phyloP scores from a whole-genome alignment of 2,113 vertebrate species.

The Ptilonorhynchus violaceus region DNA sequence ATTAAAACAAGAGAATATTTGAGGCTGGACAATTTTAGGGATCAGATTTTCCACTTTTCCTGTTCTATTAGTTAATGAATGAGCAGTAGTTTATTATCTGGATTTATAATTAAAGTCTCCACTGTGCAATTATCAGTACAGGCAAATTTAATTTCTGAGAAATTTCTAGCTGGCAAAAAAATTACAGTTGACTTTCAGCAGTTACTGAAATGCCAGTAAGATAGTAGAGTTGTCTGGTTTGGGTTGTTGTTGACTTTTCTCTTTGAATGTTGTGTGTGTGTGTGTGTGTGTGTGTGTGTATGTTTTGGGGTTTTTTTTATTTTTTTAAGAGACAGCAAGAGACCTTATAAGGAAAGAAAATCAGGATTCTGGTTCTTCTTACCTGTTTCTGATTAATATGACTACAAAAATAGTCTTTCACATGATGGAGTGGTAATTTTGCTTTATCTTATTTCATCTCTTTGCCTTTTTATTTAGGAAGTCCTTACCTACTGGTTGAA shows the following conservation, averaged over 20 bases:
- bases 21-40: not conserved
- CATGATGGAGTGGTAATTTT: not conserved
- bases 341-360: not conserved
- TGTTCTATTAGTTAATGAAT: not conserved
- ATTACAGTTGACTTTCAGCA: not conserved
- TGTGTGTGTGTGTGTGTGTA: not conserved
- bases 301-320: fast-evolving
- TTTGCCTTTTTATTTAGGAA: not conserved
- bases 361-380: not conserved
- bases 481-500: not conserved
- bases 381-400: not conserved
- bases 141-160: not conserved
- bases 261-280: not conserved
- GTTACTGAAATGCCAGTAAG: not conserved
- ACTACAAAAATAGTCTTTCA: not conserved
- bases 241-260: not conserved
- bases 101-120: not conserved
- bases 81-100: not conserved
- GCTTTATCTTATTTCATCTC: not conserved
- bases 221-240: not conserved
- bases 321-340: not conserved
- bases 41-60: not conserved
- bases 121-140: not conserved
- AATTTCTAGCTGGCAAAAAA: not conserved
- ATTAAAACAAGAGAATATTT: not conserved